Evolutionary conservation across 2,113 vertebrate genomes (phyloP).

Genomic region (Ochotona princeps): DNA sequence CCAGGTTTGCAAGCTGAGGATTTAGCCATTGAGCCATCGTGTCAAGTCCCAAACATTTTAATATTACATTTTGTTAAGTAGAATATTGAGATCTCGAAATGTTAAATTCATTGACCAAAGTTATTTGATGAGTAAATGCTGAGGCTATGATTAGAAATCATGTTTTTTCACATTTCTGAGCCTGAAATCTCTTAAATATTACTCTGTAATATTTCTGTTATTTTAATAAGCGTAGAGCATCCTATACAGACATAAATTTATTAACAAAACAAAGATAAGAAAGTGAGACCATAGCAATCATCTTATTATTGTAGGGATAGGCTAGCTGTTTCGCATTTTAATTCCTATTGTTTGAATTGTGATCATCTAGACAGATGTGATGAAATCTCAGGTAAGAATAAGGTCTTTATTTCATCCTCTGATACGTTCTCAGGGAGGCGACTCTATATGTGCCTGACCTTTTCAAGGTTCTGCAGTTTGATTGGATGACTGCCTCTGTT

Average conservation of each 20-base stretch:
- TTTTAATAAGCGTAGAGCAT: not conserved
- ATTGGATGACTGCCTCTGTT: conserved; percentile 77
- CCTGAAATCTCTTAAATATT: not conserved
- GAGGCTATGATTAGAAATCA: not conserved
- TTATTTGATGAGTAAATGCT: not conserved
- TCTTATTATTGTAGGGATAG: not conserved
- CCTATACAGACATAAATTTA: not conserved
- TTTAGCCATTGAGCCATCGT: too few species aligned
- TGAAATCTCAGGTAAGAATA: conserved; percentile 50
- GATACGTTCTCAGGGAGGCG: conserved; percentile 59
- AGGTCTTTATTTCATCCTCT: conserved; percentile 55
- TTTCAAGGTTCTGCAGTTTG: conserved; percentile 74
- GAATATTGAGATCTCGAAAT: not conserved
- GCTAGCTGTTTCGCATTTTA: conserved; percentile 19
- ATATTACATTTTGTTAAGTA: conserved; percentile 7
- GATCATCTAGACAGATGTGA: conserved; percentile 6
- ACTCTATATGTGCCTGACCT: conserved; percentile 76
- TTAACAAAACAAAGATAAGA: not conserved
- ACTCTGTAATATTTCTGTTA: not conserved
- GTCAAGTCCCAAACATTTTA: not conserved
- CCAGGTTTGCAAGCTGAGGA: too few species aligned
- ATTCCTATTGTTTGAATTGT: conserved; percentile 34
- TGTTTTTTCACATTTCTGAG: not conserved
- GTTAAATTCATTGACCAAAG: not conserved
- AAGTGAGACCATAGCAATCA: not conserved